Percentiles rank a stretch among this genome's conserved stretches.
phyloP scores from a whole-genome alignment of 2,888 invertebrate species.

The Crioceris asparagi region DNA sequence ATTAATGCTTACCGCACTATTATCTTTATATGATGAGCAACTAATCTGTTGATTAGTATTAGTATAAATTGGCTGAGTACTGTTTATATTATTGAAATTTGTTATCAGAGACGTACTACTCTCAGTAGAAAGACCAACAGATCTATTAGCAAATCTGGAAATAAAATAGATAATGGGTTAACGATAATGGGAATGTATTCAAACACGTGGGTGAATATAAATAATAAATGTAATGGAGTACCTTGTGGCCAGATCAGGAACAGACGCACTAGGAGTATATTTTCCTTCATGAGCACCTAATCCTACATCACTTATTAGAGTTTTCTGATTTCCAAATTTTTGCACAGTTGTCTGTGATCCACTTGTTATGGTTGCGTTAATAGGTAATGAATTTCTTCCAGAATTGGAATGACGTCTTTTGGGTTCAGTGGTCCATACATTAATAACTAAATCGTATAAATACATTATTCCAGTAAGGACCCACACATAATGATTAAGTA shows the following conservation, averaged over 20 bases:
- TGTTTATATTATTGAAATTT: conserved; percentile 36
- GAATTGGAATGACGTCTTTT: conserved; percentile 44
- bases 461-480: conserved; percentile 4
- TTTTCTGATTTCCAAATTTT: conserved; percentile 67
- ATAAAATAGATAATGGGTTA: conserved; percentile 1
- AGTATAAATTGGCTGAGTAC: conserved; percentile 43
- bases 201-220: neutral
- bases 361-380: conserved; percentile 21
- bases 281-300: conserved; percentile 72
- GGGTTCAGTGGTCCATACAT: conserved; percentile 77
- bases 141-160: conserved; percentile 57
- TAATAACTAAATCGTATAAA: conserved; percentile 65
- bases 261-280: conserved; percentile 64
- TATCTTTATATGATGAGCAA: conserved; percentile 42
- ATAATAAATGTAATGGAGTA: conserved; percentile 20
- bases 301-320: conserved; percentile 50
- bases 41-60: conserved; percentile 48
- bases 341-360: conserved; percentile 38
- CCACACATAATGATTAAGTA: neutral
- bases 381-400: conserved; percentile 38
- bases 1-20: conserved; percentile 35
- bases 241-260: conserved; percentile 49
- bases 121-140: conserved; percentile 40
- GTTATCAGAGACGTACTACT: conserved; percentile 22
- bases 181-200: neutral